phyloP scores from a whole-genome alignment of 1,140 invertebrate species.

The Aplysia californica region DNA sequence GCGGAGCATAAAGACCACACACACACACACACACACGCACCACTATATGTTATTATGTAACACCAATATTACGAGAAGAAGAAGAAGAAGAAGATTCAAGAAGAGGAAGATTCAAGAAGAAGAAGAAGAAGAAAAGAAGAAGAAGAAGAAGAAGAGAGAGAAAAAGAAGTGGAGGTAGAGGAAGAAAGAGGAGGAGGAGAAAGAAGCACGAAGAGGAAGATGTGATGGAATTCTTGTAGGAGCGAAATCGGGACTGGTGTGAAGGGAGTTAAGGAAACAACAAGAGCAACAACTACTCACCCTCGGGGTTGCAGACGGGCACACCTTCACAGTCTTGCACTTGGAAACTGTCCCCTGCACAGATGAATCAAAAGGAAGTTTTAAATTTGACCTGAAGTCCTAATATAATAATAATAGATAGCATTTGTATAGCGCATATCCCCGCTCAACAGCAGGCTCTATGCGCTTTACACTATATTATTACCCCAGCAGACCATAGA shows the following conservation, averaged over 20 bases:
- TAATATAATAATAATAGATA: no score
- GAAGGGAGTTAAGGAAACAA: neutral
- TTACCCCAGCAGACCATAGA: no score
- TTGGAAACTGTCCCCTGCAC: constrained; percentile 41
- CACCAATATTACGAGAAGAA: no score
- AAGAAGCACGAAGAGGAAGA: neutral
- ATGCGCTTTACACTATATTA: no score
- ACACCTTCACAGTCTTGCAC: constrained; percentile 30
- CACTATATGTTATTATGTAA: no score
- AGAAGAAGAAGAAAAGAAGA: neutral
- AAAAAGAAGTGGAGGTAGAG: neutral
- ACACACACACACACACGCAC: no score
- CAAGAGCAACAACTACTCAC: neutral
- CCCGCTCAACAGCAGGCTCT: no score
- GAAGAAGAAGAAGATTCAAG: neutral
- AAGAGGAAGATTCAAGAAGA: neutral
- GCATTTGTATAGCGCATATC: no score
- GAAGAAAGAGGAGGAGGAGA: neutral
- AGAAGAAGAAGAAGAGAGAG: neutral
- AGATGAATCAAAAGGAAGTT: no score
- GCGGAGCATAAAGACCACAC: no score
- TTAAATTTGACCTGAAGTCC: no score
- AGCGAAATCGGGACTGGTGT: neutral
- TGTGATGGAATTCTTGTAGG: neutral
- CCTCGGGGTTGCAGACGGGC: neutral